Evolutionary conservation across 2,888 invertebrate genomes (phyloP).

Genomic region (Drosophila prostipennis): DNA sequence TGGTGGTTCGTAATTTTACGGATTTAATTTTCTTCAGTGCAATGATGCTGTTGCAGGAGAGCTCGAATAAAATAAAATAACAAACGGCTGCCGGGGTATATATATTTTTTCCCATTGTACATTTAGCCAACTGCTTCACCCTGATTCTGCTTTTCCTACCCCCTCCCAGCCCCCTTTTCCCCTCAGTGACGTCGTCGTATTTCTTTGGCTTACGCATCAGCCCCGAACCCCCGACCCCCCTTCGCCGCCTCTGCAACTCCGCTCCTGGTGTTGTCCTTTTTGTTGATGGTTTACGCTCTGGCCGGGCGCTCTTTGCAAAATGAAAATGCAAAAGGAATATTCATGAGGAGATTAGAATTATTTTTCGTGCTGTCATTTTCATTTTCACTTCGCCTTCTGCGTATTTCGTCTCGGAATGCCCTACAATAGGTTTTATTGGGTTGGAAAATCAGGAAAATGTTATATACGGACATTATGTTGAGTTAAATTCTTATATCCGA

Average conservation of each 20-base stretch:
- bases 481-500: neutral
- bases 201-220: constrained; percentile 65
- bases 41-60: constrained; percentile 25
- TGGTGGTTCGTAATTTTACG: too few species aligned
- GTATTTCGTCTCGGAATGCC: constrained; percentile 56
- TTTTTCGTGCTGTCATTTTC: constrained; percentile 82
- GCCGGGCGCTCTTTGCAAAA: constrained; percentile 69
- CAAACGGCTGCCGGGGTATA: constrained; percentile 53
- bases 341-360: constrained; percentile 84
- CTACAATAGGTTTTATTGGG: constrained; percentile 21
- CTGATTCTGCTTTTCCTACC: constrained; percentile 11
- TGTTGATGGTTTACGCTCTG: constrained; percentile 69
- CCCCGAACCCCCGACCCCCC: neutral
- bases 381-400: constrained; percentile 62
- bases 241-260: neutral
- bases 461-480: neutral
- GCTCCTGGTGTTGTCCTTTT: constrained; percentile 61
- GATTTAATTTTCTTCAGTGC: neutral
- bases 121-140: constrained; percentile 59
- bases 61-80: constrained; percentile 68
- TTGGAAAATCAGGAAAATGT: neutral
- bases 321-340: constrained; percentile 83
- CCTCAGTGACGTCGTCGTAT: constrained; percentile 61
- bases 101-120: constrained; percentile 65
- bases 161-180: constrained; percentile 11